Evolutionary conservation across 2,888 invertebrate species (phyloP), one percentile per base, ranked within the genome.

Genomic region (Chalcosyrphus nemorum): DNA sequence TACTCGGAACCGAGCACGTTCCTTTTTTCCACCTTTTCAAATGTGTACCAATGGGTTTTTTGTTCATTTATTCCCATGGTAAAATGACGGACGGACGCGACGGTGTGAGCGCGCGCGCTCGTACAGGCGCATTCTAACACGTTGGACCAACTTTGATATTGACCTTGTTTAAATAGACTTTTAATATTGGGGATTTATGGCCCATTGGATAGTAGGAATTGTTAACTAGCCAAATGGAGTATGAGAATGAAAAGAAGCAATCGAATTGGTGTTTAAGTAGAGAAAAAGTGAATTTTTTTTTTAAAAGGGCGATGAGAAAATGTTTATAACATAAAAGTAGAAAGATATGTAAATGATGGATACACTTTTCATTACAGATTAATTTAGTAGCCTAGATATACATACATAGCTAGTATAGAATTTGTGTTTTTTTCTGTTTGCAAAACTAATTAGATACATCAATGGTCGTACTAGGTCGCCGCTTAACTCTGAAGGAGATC

Each of bases 91-190:
- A n/a, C 35, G 1, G 29, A 45, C 38, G 1, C 35, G 13, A 4
- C 9, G 19, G 38, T 29, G 21, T 13, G 56, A 7, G 19, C 13
- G 32, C 32, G 29, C 24, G 24, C 38, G 71, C 32, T 21, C 24
- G 24, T 29, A 65, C 61, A 87, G 70, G 76, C 71, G 82, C 88
- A 89, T 89, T 89, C 87, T 87, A 86, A 85, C 89, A 89, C 89
- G 89, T 88, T 82, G 81, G 54, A 47, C 75, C 86, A 86, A 82
- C 87, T 87, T 87, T 90, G 90, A 90, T 90, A 90, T 90, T 90
- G 90, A 90, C 90, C 90, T 90, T 90, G 89, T 90, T 90, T 90
- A 87, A 88, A 89, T 89, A 81, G 72, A 66, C 59, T 74, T 72
- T 78, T 78, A 78, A 82, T 82, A 77, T 74, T 68, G 56, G 63